Evolutionary conservation across 2,888 invertebrate species (phyloP).

Genomic region (Lordiphosa andalusiaca): DNA sequence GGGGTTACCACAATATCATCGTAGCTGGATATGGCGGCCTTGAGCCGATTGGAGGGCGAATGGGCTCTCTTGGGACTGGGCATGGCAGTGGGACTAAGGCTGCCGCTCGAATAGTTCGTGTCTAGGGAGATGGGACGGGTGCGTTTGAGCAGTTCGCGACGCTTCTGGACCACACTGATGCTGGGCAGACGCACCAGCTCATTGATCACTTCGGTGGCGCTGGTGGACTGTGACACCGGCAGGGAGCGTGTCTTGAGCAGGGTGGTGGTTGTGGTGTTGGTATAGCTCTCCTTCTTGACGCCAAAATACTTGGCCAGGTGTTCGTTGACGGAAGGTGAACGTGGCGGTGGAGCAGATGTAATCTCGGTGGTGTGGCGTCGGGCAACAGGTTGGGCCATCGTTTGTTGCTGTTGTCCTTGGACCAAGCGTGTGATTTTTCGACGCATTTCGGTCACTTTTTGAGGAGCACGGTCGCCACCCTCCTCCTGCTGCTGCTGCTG

Average conservation of each 20-base stretch:
- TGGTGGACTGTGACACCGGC: constrained; percentile 7
- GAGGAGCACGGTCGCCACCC: constrained; percentile 34
- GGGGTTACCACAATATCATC: constrained; percentile 77
- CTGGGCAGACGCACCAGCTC: constrained; percentile 53
- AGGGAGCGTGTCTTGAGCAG: constrained; percentile 32
- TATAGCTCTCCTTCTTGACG: constrained; percentile 20
- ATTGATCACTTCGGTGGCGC: constrained; percentile 48
- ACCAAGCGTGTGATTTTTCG: constrained; percentile 7
- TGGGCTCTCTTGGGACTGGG: constrained; percentile 50
- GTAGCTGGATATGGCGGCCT: constrained; percentile 33
- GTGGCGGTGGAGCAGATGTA: constrained; percentile 21
- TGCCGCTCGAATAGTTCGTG: constrained; percentile 16
- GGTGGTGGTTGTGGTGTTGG: constrained; percentile 21
- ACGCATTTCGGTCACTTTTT: constrained; percentile 10
- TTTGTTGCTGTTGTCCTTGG: not conserved
- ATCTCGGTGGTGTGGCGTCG: constrained; percentile 8
- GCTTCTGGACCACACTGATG: constrained; percentile 39
- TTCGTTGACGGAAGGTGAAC: constrained; percentile 44
- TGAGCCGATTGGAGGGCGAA: constrained; percentile 39
- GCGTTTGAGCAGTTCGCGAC: constrained; percentile 70
- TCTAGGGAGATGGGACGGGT: constrained; percentile 70
- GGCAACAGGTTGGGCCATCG: not conserved
- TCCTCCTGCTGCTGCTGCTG: constrained; percentile 17
- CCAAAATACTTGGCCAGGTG: constrained; percentile 78
- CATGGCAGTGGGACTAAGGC: constrained; percentile 42